These are phyloP conservation scores for Aleiodes sp. DNA, from an alignment of 1,140 invertebrate species.

Conservation along the genomic window DNA sequence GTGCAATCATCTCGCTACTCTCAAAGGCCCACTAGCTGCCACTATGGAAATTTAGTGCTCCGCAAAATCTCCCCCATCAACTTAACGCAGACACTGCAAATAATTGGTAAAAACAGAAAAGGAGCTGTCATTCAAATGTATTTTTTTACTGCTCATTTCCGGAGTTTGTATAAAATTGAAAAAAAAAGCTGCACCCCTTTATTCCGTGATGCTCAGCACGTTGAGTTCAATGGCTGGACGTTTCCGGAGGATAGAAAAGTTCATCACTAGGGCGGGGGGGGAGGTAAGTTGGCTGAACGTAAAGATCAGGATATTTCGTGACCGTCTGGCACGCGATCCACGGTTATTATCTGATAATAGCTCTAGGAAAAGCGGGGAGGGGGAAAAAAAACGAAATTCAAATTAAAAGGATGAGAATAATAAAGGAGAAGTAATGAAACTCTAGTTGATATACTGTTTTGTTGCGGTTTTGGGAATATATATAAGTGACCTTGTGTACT, in stretches of 20 bases:
- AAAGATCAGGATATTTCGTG: conserved; percentile 25
- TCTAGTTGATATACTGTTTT: no score
- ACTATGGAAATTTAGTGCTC: conserved; percentile 53
- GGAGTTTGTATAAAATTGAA: neutral
- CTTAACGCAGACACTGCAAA: neutral
- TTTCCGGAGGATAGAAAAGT: conserved; percentile 56
- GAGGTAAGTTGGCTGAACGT: conserved; percentile 54
- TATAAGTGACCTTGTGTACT: no score
- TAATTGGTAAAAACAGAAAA: neutral
- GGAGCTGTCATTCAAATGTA: neutral
- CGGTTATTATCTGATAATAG: neutral
- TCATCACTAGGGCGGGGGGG: conserved; percentile 51
- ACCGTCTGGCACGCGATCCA: neutral
- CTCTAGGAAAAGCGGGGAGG: neutral
- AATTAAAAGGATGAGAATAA: no score
- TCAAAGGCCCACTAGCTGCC: conserved; percentile 69
- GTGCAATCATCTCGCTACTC: conserved; percentile 62
- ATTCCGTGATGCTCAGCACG: conserved; percentile 55
- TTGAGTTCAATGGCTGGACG: conserved; percentile 54
- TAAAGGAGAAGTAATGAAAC: no score
- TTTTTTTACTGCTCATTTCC: neutral
- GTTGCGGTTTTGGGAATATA: no score
- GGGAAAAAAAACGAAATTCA: no score
- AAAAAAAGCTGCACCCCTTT: conserved; percentile 34
- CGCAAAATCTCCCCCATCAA: conserved; percentile 67